Conservation (phyloP, 2,113 vertebrate genomes). For the Chitala chitala region DNA sequence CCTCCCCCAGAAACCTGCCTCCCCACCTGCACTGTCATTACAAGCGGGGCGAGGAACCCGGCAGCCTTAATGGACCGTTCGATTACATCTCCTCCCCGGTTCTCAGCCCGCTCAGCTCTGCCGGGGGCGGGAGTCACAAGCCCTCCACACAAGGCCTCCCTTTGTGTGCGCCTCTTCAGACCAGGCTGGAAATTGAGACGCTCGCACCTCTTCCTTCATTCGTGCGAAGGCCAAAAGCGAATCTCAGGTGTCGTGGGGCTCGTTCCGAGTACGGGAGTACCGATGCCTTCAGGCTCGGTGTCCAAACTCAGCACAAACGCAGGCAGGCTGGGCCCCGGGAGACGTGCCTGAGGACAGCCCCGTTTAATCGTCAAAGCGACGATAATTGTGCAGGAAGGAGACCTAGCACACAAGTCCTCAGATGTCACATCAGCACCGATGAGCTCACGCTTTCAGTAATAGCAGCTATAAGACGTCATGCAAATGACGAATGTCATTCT, state of each 20-base stretch:
- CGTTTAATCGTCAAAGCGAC: neutral
- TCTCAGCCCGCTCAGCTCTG: slow-evolving; percentile 37
- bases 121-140: slow-evolving; percentile 37
- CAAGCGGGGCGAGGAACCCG: slow-evolving; percentile 48
- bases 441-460: neutral
- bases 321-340: neutral
- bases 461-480: too few relatives aligned
- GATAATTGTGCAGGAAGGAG: neutral
- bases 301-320: neutral
- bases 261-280: neutral
- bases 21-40: slow-evolving; percentile 50
- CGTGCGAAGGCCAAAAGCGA: slow-evolving; percentile 19
- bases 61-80: slow-evolving; percentile 41
- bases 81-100: slow-evolving; percentile 43
- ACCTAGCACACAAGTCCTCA: neutral
- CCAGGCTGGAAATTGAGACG: slow-evolving; percentile 46
- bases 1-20: slow-evolving; percentile 23
- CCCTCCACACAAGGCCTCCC: slow-evolving; percentile 43
- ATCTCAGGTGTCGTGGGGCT: slow-evolving; percentile 16
- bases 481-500: too few relatives aligned
- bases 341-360: neutral
- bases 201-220: slow-evolving; percentile 49
- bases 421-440: neutral
- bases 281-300: too few relatives aligned
- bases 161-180: slow-evolving; percentile 43